phyloP scores from a whole-genome alignment of 2,797 vertebrate species.

The Hipposideros larvatus region DNA sequence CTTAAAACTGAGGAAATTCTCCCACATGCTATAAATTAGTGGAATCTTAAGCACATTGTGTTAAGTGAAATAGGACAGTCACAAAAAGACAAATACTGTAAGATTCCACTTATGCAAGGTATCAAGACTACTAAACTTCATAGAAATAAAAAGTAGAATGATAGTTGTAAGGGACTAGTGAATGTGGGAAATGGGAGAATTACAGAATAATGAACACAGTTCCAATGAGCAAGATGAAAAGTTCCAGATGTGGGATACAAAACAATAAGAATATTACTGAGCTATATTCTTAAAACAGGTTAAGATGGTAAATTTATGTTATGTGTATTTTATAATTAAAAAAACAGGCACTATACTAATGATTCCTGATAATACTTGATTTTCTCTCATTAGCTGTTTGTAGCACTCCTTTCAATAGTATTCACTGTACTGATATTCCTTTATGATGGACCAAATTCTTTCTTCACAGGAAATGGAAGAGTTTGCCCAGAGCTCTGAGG shows the following conservation, averaged over 20 bases:
- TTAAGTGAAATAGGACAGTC: not conserved
- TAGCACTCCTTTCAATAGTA: not conserved
- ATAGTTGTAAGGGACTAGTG: not conserved
- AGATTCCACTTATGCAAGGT: not conserved
- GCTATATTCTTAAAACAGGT: not conserved
- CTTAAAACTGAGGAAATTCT: not conserved
- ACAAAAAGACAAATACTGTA: not conserved
- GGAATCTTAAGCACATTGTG: not conserved
- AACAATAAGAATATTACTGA: not conserved
- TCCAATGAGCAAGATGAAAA: not conserved
- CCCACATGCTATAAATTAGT: not conserved
- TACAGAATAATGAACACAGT: too few relatives aligned
- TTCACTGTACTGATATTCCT: not conserved
- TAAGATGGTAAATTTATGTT: not conserved
- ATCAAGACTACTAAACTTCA: not conserved
- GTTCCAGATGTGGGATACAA: not conserved
- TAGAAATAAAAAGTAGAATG: not conserved
- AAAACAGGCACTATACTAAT: not conserved
- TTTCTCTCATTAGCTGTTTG: not conserved
- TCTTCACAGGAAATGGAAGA: constrained; percentile 93
- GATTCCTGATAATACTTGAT: not conserved
- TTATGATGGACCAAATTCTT: not conserved
- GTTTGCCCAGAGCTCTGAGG: constrained; percentile 94
- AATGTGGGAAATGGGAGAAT: not conserved
- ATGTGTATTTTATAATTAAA: not conserved